These are phyloP conservation scores for Alosa sapidissima DNA, from an alignment of 2,797 vertebrate species.

Conservation along the genomic window DNA sequence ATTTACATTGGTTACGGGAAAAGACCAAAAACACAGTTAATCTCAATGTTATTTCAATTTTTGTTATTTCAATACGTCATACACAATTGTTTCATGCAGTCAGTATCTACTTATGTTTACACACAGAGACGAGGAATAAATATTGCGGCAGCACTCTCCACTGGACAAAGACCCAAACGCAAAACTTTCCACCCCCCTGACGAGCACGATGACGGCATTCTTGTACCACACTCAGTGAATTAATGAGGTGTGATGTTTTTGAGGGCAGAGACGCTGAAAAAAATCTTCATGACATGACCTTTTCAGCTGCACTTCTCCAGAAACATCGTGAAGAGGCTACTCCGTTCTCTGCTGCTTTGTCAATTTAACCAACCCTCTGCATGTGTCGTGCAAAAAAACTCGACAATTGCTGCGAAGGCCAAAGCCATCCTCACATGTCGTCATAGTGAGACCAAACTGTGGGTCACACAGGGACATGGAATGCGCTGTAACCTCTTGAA, in stretches of 20 bases:
- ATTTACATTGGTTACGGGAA: background rate
- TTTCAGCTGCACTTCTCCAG: background rate
- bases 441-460: background rate
- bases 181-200: background rate
- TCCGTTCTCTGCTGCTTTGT: background rate
- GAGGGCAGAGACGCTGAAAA: background rate
- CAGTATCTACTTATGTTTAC: background rate
- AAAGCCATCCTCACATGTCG: background rate
- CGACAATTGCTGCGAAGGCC: background rate
- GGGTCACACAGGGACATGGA: background rate
- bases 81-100: background rate
- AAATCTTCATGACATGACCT: background rate
- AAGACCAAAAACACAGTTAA: background rate
- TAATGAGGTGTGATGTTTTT: background rate
- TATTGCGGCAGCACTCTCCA: background rate
- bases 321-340: background rate
- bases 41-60: background rate
- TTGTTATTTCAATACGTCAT: background rate
- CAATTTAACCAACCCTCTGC: background rate
- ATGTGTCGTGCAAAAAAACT: background rate
- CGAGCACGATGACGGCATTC: slow-evolving; percentile 16
- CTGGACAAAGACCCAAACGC: slow-evolving; percentile 5
- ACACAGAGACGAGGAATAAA: background rate
- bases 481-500: background rate
- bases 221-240: background rate